Evolutionary conservation across 2,113 vertebrate species (phyloP).

Genomic region (Anguilla japonica): DNA sequence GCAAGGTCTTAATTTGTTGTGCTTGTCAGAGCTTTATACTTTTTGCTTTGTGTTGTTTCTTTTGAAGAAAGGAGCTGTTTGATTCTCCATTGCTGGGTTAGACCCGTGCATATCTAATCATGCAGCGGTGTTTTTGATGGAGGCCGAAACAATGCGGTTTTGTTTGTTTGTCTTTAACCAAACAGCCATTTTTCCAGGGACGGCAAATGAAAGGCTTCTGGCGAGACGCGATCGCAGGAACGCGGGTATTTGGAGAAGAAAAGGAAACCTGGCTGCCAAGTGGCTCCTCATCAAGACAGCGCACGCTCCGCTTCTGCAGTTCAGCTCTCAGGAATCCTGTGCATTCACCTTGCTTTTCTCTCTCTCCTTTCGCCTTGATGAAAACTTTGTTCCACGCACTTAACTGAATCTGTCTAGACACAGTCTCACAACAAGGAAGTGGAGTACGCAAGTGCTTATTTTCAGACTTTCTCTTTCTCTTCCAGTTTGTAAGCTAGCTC

Average conservation of each 20-base stretch:
- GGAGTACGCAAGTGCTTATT: too few relatives aligned
- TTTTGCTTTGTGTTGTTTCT: not conserved
- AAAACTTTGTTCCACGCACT: too few relatives aligned
- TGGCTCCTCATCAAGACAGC: not conserved
- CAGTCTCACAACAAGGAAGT: too few relatives aligned
- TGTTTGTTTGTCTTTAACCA: conserved; percentile 9
- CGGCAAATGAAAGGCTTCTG: not conserved
- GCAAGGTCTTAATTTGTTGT: not conserved
- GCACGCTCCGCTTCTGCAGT: not conserved
- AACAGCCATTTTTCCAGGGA: not conserved
- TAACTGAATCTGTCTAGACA: too few relatives aligned
- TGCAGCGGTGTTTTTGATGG: not conserved
- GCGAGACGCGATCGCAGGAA: not conserved
- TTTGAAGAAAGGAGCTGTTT: not conserved
- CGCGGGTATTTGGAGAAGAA: not conserved
- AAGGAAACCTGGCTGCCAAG: not conserved
- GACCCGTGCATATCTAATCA: not conserved
- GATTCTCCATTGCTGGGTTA: not conserved
- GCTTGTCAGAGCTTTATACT: not conserved
- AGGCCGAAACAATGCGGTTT: not conserved
- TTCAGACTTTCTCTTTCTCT: too few relatives aligned
- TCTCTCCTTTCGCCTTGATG: too few relatives aligned
- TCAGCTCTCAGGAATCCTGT: not conserved
- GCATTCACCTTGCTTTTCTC: not conserved
- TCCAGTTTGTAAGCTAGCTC: too few relatives aligned